Evolutionary conservation across 2,113 vertebrate genomes (phyloP).

Genomic region (Pristiophorus japonicus): DNA sequence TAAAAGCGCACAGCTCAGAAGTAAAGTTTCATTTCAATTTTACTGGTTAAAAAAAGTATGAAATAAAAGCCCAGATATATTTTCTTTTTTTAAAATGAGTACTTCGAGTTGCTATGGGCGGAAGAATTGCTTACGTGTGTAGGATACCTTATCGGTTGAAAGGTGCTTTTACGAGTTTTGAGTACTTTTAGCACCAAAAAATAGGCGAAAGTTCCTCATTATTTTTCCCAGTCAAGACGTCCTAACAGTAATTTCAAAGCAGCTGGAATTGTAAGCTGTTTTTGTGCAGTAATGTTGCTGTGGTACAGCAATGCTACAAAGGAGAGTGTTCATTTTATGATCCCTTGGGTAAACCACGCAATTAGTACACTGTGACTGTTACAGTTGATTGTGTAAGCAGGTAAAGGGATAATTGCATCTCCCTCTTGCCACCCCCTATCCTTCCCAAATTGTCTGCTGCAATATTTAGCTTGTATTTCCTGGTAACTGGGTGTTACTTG

Average conservation of each 20-base stretch:
- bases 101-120: background rate
- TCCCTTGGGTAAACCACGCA: background rate
- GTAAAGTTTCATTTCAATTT: background rate
- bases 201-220: background rate
- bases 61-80: background rate
- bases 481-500: background rate
- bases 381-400: background rate
- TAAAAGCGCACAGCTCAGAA: no score
- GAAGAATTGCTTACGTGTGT: background rate
- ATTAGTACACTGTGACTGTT: background rate
- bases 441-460: background rate
- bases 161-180: background rate
- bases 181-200: background rate
- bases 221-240: background rate
- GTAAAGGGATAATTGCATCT: background rate
- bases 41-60: background rate
- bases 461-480: background rate
- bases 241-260: background rate
- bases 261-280: no score
- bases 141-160: background rate
- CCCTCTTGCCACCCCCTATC: background rate
- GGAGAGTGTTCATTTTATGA: background rate
- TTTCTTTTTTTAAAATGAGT: background rate
- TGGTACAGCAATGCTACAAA: background rate
- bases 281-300: background rate